phyloP scores from a whole-genome alignment of 2,888 invertebrate species.

The Euproctis similis region DNA sequence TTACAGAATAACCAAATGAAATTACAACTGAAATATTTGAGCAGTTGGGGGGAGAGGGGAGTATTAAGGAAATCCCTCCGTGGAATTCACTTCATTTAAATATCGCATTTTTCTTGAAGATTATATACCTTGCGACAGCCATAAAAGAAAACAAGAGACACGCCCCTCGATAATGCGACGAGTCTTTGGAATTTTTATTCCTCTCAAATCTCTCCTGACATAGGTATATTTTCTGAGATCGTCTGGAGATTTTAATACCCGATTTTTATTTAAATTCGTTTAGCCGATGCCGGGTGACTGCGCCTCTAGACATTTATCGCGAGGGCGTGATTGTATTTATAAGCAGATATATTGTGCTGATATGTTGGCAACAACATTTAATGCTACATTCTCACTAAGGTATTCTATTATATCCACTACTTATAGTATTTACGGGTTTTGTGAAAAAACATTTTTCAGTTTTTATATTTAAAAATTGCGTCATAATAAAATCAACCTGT shows the following conservation, averaged over 20 bases:
- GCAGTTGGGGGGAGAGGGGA: too few species aligned
- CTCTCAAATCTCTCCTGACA: constrained; percentile 73
- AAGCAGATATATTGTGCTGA: constrained; percentile 49
- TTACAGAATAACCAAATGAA: constrained; percentile 57
- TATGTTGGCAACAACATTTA: too few species aligned
- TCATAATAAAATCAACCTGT: too few species aligned
- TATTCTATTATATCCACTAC: too few species aligned
- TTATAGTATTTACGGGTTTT: too few species aligned
- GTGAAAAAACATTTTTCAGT: too few species aligned
- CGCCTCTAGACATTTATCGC: constrained; percentile 66
- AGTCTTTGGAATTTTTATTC: constrained; percentile 73
- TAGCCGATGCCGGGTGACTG: constrained; percentile 63
- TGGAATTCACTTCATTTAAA: constrained; percentile 74
- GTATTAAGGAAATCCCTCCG: constrained; percentile 57
- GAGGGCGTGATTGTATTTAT: constrained; percentile 67
- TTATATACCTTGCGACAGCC: constrained; percentile 75
- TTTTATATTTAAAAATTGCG: too few species aligned
- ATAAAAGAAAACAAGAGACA: constrained; percentile 73
- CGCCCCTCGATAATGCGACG: constrained; percentile 72
- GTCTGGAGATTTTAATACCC: constrained; percentile 71
- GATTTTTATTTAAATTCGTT: constrained; percentile 75
- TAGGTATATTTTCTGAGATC: constrained; percentile 73
- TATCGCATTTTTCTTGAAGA: constrained; percentile 76
- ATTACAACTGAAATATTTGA: constrained; percentile 59
- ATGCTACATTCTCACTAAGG: too few species aligned